These are phyloP conservation scores for Euclidia mi DNA, from an alignment of 2,888 invertebrate genomes.

Conservation along the genomic window DNA sequence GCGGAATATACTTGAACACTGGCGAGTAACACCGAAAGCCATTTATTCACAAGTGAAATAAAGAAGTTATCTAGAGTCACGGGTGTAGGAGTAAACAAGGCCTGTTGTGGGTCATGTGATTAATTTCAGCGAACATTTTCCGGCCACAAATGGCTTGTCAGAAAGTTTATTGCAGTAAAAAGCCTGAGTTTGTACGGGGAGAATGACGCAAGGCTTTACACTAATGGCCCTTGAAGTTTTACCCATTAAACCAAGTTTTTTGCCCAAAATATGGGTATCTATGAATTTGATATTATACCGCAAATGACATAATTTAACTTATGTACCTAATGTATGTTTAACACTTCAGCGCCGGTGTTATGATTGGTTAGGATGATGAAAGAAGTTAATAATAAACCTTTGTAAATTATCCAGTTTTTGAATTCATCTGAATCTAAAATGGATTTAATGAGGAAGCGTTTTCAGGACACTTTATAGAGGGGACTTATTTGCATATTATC, in stretches of 20 bases:
- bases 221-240: slow-evolving; percentile 82
- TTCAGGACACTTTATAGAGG: slow-evolving; percentile 84
- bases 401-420: slow-evolving; percentile 49
- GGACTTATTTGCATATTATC: slow-evolving; percentile 87
- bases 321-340: slow-evolving; percentile 1
- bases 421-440: slow-evolving; percentile 68
- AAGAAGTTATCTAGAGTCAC: slow-evolving; percentile 75
- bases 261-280: slow-evolving; percentile 59
- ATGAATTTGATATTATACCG: slow-evolving; percentile 50
- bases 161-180: slow-evolving; percentile 88
- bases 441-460: slow-evolving; percentile 81
- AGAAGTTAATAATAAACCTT: slow-evolving; percentile 18
- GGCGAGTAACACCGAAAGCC: slow-evolving; percentile 44
- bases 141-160: slow-evolving; percentile 85
- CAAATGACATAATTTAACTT: slow-evolving; percentile 10
- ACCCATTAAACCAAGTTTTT: slow-evolving; percentile 76
- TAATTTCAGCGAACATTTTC: slow-evolving; percentile 83
- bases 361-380: slow-evolving; percentile 1
- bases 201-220: slow-evolving; percentile 82
- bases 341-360: not conserved
- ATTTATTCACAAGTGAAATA: slow-evolving; percentile 69
- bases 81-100: slow-evolving; percentile 68
- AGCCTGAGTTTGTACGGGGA: slow-evolving; percentile 78
- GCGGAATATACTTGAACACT: slow-evolving; percentile 46
- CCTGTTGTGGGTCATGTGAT: slow-evolving; percentile 79